Conservation (phyloP, 2,797 vertebrate genomes). For the Etheostoma perlongum region DNA sequence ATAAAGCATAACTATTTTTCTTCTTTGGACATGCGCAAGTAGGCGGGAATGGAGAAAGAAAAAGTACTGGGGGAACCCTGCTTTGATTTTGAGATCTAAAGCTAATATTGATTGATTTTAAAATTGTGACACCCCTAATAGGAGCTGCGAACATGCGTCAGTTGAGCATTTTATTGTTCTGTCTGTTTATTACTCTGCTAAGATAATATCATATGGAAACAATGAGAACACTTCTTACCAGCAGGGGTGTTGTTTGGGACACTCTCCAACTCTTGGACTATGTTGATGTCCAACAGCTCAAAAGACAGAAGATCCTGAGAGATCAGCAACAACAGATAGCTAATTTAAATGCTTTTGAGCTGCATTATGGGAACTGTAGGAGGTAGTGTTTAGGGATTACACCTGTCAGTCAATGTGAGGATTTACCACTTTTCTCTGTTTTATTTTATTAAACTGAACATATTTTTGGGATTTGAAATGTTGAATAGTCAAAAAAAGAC, state of each 20-base stretch:
- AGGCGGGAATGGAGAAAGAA: no score
- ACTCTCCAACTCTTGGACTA: constrained; percentile 95
- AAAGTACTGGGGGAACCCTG: no score
- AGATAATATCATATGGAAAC: neutral
- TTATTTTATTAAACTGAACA: no score
- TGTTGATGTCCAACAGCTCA: constrained; percentile 96
- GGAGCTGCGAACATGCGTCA: neutral
- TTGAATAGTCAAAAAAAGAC: no score
- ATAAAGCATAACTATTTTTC: no score
- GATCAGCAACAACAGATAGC: constrained; percentile 2
- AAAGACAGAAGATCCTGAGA: constrained; percentile 95
- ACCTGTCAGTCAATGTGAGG: neutral
- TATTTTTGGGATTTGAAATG: no score
- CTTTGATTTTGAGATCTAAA: no score
- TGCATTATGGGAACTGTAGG: neutral
- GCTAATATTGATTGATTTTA: no score
- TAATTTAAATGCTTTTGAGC: neutral
- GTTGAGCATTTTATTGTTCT: neutral
- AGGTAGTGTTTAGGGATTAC: neutral
- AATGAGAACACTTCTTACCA: constrained; percentile 82
- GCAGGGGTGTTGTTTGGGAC: constrained; percentile 94
- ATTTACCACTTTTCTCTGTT: neutral
- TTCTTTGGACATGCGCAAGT: no score
- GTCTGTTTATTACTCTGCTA: neutral
- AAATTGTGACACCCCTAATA: no score